Base-by-base conservation (phyloP, 1,140 invertebrate species). In the Drosophila gunungcola region DNA sequence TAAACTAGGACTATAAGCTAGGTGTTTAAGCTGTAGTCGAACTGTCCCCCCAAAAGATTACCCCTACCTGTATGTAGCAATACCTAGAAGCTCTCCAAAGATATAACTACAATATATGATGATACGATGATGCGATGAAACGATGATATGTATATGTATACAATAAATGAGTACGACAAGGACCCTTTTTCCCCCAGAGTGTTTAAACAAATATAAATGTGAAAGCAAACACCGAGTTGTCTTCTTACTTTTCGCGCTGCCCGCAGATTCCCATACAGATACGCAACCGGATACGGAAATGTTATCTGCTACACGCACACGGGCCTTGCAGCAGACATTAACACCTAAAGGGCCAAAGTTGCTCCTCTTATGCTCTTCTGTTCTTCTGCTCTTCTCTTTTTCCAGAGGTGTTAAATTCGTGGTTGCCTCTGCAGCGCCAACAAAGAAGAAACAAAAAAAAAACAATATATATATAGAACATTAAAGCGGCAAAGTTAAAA, bases 131-230 rank as follows among this genome's bases (percentile, higher is more conserved):
- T 21, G 16, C 16, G 16, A 21, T 1, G 1, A 1, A 21, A 21
- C 16, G 16, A 13, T 36, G 51, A 74, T 58, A 72, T 49, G 16
- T 52, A 78, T 43, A 73, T 72, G 56, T 81, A 55, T 70, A 77
- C 63, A 68, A 60, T 67, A 77, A 75, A 57, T 45, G 63, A 65
- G 32, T 56, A 67, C 39, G 53, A 56, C 72, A 48, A 67, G 55
- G 54, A 41, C 51, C 34, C 73, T 25, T 79, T 53, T 65, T 43
- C 48, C 80, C 64, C 84, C 63, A 70, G 83, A 86, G 78, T 85
- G 81, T 85, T 85, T 82, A 78, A 86, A 68, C 62, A 77, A 82
- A 82, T 86, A 85, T 85, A 88, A 85, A 88, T 88, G 82, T 85
- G 83, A 82, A 85, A 78, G 52, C 64, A 57, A 88, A 68, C 27